phyloP scores from a whole-genome alignment of 2,113 vertebrate genomes.

The Numida meleagris region DNA sequence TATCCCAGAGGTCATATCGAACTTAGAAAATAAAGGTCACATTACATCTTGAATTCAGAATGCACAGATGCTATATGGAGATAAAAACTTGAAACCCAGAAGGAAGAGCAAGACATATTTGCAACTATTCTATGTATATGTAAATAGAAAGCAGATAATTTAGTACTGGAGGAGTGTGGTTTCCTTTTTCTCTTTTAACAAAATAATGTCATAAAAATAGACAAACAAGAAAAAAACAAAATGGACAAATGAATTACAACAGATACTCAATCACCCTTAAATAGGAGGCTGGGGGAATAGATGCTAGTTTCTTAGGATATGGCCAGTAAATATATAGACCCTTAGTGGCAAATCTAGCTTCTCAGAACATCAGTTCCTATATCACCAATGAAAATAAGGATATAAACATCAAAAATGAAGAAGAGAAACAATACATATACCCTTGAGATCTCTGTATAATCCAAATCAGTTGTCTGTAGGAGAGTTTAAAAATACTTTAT shows the following conservation, averaged over 20 bases:
- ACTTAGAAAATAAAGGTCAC: constrained; percentile 52
- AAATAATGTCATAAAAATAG: constrained; percentile 46
- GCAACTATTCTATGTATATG: not conserved
- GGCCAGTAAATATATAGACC: constrained; percentile 48
- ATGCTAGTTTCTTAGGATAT: constrained; percentile 25
- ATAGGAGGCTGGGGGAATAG: constrained; percentile 23
- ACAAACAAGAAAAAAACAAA: constrained; percentile 25
- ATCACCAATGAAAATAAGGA: constrained; percentile 55
- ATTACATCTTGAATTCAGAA: constrained; percentile 15
- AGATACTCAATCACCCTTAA: constrained; percentile 36
- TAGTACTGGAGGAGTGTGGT: not conserved
- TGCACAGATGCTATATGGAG: constrained; percentile 13
- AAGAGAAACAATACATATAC: constrained; percentile 20
- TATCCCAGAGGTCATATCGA: constrained; percentile 6
- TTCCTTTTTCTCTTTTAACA: not conserved
- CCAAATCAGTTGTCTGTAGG: constrained; percentile 5
- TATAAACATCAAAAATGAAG: constrained; percentile 52
- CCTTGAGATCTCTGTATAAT: constrained; percentile 5
- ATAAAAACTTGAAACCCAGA: constrained; percentile 41
- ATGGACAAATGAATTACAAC: constrained; percentile 38
- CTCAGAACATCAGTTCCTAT: constrained; percentile 34
- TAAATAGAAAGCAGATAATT: constrained; percentile 36
- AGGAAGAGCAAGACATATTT: constrained; percentile 1
- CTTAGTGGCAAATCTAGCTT: constrained; percentile 42
- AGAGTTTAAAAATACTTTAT: constrained; percentile 23